Percentiles rank a stretch among this genome's conserved stretches.
Conservation (phyloP, 2,888 invertebrate genomes). For the Sarcophaga caerulescens region DNA sequence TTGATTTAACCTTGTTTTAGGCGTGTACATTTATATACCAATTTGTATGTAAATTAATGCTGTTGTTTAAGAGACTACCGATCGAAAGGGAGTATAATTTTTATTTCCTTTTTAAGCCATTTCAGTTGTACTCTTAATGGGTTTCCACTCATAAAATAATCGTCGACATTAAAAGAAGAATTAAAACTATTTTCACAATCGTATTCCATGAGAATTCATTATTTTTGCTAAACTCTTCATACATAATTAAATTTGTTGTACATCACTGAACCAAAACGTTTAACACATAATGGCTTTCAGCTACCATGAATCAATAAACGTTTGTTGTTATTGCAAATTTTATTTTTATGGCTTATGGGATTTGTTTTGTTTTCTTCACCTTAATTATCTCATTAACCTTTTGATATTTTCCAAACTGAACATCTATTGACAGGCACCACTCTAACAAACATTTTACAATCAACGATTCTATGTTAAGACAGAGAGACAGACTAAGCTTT, state of each 20-base stretch:
- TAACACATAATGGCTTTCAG: conserved; percentile 45
- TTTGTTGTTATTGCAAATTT: conserved; percentile 41
- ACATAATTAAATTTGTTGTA: conserved; percentile 9
- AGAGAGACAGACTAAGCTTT: background rate
- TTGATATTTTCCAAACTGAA: conserved; percentile 63
- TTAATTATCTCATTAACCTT: conserved; percentile 69
- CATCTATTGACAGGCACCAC: conserved; percentile 52
- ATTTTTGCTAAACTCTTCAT: background rate
- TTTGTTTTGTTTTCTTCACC: conserved; percentile 58
- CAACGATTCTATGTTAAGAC: conserved; percentile 23
- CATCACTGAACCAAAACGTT: conserved; percentile 34
- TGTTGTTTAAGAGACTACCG: too few relatives aligned
- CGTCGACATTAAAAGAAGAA: too few relatives aligned
- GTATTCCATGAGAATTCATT: too few relatives aligned
- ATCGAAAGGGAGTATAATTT: too few relatives aligned
- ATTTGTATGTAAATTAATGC: too few relatives aligned
- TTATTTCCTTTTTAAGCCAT: too few relatives aligned
- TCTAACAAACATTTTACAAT: conserved; percentile 31
- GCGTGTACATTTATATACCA: too few relatives aligned
- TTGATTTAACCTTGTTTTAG: too few relatives aligned
- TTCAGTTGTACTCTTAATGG: too few relatives aligned
- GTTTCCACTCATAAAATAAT: too few relatives aligned
- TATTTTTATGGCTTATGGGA: background rate
- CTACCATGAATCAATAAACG: conserved; percentile 37
- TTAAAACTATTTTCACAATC: too few relatives aligned